phyloP scores from a whole-genome alignment of 1,140 invertebrate species.

The Drosophila funebris region DNA sequence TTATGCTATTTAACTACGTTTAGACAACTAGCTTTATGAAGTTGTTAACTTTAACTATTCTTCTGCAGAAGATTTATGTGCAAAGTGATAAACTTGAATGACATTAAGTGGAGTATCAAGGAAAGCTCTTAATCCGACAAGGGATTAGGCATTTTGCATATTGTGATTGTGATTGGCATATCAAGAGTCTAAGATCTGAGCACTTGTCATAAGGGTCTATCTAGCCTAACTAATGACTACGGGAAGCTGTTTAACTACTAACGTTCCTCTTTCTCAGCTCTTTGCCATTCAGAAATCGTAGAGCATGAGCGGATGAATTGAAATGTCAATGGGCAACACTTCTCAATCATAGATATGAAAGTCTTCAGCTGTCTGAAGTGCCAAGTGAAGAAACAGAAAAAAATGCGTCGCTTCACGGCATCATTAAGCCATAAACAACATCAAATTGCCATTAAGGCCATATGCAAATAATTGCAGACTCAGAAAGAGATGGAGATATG shows the following conservation, averaged over 20 bases:
- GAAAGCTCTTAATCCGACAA: slow-evolving; percentile 55
- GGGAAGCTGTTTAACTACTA: neutral
- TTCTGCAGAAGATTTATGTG: slow-evolving; percentile 23
- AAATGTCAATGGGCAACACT: slow-evolving; percentile 61
- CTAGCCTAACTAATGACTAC: slow-evolving; percentile 33
- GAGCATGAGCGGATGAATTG: slow-evolving; percentile 16
- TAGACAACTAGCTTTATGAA: neutral
- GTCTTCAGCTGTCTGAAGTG: slow-evolving; percentile 22
- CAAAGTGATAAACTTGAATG: slow-evolving; percentile 30
- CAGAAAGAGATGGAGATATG: neutral
- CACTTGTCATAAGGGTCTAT: slow-evolving; percentile 37
- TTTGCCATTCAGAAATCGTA: slow-evolving; percentile 27
- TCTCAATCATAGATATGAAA: slow-evolving; percentile 65
- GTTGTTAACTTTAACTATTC: slow-evolving; percentile 6
- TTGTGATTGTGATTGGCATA: slow-evolving; percentile 55
- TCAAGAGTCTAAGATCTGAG: slow-evolving; percentile 54
- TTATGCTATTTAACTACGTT: slow-evolving; percentile 1
- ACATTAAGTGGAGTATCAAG: slow-evolving; percentile 40
- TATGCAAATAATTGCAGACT: slow-evolving; percentile 80
- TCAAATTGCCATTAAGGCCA: slow-evolving; percentile 79
- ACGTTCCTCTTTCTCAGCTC: slow-evolving; percentile 15
- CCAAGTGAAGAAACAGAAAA: slow-evolving; percentile 16
- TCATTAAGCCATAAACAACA: slow-evolving; percentile 78
- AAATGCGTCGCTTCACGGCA: slow-evolving; percentile 58
- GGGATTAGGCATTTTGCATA: slow-evolving; percentile 66